phyloP scores from a whole-genome alignment of 2,888 invertebrate genomes.

The Hydraecia micacea region DNA sequence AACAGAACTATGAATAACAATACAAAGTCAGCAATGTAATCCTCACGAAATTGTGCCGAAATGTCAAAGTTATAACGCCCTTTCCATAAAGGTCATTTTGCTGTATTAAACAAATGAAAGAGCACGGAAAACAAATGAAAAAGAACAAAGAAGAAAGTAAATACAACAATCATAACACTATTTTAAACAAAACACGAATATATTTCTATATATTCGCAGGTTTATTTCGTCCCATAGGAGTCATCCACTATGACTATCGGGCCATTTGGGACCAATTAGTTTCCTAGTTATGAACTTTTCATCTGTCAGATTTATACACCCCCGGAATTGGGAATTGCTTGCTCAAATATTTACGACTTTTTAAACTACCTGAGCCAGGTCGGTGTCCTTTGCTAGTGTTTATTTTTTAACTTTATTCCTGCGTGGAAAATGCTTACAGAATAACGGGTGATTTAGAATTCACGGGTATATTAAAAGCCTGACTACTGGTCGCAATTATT shows the following conservation, averaged over 20 bases:
- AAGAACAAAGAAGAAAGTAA: constrained; percentile 25
- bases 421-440: background rate
- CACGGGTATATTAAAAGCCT: background rate
- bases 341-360: constrained; percentile 67
- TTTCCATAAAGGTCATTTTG: constrained; percentile 13
- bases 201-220: constrained; percentile 61
- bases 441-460: background rate
- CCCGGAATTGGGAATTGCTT: constrained; percentile 68
- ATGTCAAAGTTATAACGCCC: constrained; percentile 8
- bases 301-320: constrained; percentile 76
- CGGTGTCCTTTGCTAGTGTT: constrained; percentile 39
- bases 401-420: constrained; percentile 24
- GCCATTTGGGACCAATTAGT: constrained; percentile 82
- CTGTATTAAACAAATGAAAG: constrained; percentile 9
- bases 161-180: constrained; percentile 32
- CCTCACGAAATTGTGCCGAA: constrained; percentile 15
- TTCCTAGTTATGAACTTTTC: constrained; percentile 84
- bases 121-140: constrained; percentile 14
- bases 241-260: constrained; percentile 79
- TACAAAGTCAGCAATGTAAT: constrained; percentile 27
- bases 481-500: background rate
- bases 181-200: constrained; percentile 54
- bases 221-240: constrained; percentile 71
- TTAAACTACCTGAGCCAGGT: constrained; percentile 55
- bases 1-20: constrained; percentile 43